Evolutionary conservation across 2,888 invertebrate species (phyloP).

Genomic region (Polydesmus complanatus): DNA sequence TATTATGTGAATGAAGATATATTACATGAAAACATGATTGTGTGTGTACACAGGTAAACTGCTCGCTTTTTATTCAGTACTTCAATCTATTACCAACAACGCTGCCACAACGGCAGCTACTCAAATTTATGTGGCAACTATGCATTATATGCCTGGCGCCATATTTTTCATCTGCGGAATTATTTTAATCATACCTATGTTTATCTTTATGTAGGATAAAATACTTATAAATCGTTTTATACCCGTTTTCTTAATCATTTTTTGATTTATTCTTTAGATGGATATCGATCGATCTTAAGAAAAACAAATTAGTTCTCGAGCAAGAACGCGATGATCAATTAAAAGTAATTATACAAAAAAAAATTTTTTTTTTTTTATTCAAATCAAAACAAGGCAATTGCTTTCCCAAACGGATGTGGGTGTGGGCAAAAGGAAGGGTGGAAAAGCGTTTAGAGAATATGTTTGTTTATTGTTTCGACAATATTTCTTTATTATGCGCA

Average conservation of each 20-base stretch:
- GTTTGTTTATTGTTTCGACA: too few relatives aligned
- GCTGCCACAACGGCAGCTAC: not conserved
- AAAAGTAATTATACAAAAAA: too few relatives aligned
- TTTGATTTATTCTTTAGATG: too few relatives aligned
- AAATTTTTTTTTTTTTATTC: not conserved
- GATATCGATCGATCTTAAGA: too few relatives aligned
- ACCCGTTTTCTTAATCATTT: not conserved
- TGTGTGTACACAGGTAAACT: not conserved
- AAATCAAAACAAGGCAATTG: not conserved
- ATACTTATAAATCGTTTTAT: not conserved
- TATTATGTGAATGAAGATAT: too few relatives aligned
- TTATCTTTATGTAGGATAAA: not conserved
- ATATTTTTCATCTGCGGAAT: not conserved
- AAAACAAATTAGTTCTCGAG: too few relatives aligned
- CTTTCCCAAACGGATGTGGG: too few relatives aligned
- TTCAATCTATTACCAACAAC: not conserved
- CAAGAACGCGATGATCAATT: too few relatives aligned
- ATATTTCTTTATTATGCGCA: too few relatives aligned
- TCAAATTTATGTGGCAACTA: not conserved
- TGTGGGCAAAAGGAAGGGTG: too few relatives aligned
- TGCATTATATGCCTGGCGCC: not conserved
- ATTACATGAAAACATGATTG: too few relatives aligned
- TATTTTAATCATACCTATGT: not conserved
- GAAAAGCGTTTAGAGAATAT: too few relatives aligned
- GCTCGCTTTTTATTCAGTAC: not conserved